Evolutionary conservation across 1,140 invertebrate genomes (phyloP).

Genomic region (Physella acuta): DNA sequence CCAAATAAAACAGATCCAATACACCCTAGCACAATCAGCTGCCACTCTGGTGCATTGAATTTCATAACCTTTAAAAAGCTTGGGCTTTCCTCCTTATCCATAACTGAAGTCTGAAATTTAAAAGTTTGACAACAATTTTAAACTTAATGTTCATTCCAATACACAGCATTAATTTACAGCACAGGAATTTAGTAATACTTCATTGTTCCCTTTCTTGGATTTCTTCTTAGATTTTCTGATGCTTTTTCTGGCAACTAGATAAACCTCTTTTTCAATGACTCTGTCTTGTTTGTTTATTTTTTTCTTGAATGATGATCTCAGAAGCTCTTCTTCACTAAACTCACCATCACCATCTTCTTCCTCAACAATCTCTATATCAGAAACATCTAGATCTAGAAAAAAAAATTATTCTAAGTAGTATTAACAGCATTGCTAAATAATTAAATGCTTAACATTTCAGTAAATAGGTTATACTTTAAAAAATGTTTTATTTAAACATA

Average conservation of each 20-base stretch:
- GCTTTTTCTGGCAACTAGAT: conserved; percentile 5
- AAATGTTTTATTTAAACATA: too few species aligned
- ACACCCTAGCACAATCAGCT: conserved; percentile 71
- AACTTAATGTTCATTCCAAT: neutral
- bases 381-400: conserved; percentile 23
- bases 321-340: neutral
- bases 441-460: too few species aligned
- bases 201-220: neutral
- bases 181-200: neutral
- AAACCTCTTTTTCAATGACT: conserved; percentile 11
- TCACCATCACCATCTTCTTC: conserved; percentile 16
- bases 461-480: too few species aligned
- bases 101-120: neutral
- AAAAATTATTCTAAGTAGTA: too few species aligned
- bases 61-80: neutral
- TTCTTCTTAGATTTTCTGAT: conserved; percentile 14
- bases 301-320: neutral
- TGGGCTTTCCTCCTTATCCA: neutral
- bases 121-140: neutral
- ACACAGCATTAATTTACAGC: neutral
- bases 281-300: neutral
- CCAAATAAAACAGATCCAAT: conserved; percentile 74
- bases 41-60: conserved; percentile 78
- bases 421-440: too few species aligned
- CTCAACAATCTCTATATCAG: conserved; percentile 27